Evolutionary conservation across 2,888 invertebrate genomes (phyloP).

Genomic region (Alcis repandata): DNA sequence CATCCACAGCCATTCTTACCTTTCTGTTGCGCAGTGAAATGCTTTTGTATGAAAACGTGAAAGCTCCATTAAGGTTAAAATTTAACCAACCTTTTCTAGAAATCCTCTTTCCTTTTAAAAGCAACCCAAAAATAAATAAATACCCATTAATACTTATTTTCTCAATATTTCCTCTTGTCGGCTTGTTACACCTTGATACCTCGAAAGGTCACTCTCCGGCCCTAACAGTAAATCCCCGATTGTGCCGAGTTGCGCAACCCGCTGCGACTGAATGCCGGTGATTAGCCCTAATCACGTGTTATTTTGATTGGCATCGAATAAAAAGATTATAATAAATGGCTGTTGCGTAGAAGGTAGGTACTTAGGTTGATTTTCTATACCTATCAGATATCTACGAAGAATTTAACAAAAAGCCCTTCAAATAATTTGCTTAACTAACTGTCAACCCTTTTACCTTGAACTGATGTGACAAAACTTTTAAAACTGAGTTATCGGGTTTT

Average conservation of each 20-base stretch:
- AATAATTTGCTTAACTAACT: not conserved
- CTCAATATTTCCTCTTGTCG: not conserved
- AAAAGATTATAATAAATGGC: constrained; percentile 12
- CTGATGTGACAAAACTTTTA: no score
- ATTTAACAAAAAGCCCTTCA: not conserved
- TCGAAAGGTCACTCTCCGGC: constrained; percentile 41
- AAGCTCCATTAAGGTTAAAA: no score
- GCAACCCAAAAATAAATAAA: no score
- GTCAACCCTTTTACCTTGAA: not conserved
- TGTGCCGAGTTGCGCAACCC: constrained; percentile 39
- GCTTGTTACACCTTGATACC: not conserved
- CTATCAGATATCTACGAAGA: not conserved
- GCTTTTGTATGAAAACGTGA: no score
- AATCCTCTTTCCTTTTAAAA: no score
- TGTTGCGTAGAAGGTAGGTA: constrained; percentile 11
- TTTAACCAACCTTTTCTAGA: no score
- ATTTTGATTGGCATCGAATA: constrained; percentile 42
- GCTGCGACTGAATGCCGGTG: constrained; percentile 40
- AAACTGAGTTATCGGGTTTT: no score
- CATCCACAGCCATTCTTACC: no score
- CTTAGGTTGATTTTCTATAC: not conserved
- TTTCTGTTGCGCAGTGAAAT: no score
- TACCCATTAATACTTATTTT: no score
- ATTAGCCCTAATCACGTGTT: constrained; percentile 46
- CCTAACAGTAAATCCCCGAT: constrained; percentile 33